These are phyloP conservation scores for Laticauda laticaudata DNA, from an alignment of 2,113 vertebrate genomes.

Conservation along the genomic window DNA sequence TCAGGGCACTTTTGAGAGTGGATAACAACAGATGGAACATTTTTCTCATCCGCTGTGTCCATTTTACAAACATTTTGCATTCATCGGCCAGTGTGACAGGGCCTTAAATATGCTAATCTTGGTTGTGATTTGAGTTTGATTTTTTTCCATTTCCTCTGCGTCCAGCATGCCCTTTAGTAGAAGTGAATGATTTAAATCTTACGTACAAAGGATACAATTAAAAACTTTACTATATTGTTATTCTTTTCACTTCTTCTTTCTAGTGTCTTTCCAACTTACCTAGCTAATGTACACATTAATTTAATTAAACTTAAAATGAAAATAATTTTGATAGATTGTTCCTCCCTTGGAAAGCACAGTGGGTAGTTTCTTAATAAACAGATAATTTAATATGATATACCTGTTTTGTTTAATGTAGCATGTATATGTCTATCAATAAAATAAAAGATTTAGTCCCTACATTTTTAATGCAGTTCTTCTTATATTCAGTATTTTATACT, in stretches of 20 bases:
- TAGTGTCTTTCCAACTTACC: not conserved
- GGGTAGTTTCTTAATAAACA: constrained; percentile 10
- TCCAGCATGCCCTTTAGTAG: not conserved
- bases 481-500: not conserved
- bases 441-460: not conserved
- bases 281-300: not conserved
- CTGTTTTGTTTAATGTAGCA: constrained; percentile 3
- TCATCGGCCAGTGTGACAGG: no score
- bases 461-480: not conserved
- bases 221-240: not conserved
- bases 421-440: not conserved
- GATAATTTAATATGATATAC: constrained; percentile 17
- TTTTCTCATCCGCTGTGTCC: no score
- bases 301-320: constrained; percentile 12
- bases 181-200: not conserved
- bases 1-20: no score
- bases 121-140: not conserved
- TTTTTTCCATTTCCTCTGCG: not conserved
- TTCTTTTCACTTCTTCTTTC: not conserved
- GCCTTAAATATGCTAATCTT: not conserved
- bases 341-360: not conserved
- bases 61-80: no score
- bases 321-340: constrained; percentile 28
- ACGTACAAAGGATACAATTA: not conserved
- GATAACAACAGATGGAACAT: no score